Percentiles rank a stretch among this genome's conserved stretches.
phyloP scores from a whole-genome alignment of 2,888 invertebrate species.

The Octonoba sinensis region DNA sequence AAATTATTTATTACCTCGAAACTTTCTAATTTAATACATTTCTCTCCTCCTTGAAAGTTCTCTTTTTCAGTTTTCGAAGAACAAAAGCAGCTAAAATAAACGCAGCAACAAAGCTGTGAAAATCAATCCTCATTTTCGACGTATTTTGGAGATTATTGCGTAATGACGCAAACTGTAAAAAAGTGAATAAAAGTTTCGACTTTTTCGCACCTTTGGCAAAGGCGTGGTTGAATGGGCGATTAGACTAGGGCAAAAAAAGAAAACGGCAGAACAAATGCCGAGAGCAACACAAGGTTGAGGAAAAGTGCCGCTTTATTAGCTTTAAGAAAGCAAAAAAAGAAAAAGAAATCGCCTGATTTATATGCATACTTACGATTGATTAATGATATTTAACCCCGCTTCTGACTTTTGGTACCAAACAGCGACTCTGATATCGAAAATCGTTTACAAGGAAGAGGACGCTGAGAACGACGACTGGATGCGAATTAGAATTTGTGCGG shows the following conservation, averaged over 20 bases:
- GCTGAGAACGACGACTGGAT: too few species aligned
- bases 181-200: too few species aligned
- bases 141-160: too few species aligned
- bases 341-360: constrained; percentile 3
- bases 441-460: constrained; percentile 11
- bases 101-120: too few species aligned
- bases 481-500: too few species aligned
- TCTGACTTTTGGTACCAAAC: constrained; percentile 27
- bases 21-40: too few species aligned
- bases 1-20: too few species aligned
- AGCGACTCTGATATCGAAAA: constrained; percentile 28
- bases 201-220: background rate
- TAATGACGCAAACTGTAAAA: too few species aligned
- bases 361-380: constrained; percentile 46
- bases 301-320: constrained; percentile 30
- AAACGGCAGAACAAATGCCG: background rate
- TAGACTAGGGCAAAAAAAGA: constrained; percentile 1
- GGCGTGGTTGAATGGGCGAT: constrained; percentile 18
- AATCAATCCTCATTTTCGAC: too few species aligned
- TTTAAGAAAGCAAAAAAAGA: constrained; percentile 9
- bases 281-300: background rate
- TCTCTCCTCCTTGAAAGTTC: too few species aligned
- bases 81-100: too few species aligned
- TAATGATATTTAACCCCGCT: constrained; percentile 51
- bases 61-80: too few species aligned